Base-by-base conservation (phyloP, 2,888 invertebrate species). In the Drosophila tanythrix region DNA sequence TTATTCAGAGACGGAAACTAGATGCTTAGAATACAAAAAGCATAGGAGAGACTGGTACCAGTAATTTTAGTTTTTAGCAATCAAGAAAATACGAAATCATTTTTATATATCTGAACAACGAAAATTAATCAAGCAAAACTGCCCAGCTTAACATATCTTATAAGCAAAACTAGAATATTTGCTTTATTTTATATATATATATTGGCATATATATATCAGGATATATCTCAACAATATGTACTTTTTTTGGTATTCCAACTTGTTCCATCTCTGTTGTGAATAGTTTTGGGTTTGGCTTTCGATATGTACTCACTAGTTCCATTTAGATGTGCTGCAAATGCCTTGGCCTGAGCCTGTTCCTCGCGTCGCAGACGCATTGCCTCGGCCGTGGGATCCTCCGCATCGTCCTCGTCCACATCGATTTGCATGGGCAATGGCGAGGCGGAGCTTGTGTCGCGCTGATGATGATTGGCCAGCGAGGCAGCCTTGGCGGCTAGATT, bases 261-360 rank as follows among this genome's bases (percentile, higher is more conserved):
- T 27, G 69, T 66, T 83, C 73, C 86, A 75, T 56, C 53, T 57
- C 53, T 27, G 59, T 33, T 21, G 11, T 15, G 3, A 10, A 3
- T 29, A 3, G 11, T 18, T 40, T 31, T 29, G 4, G 13, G 33
- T 84, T 84, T 85, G 86, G 88, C 69, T 86, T 84, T 91, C 92
- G 93, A 93, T 93, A 93, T 93, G 93, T 93, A 94, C 95, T 94
- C 93, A 95, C 95, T 95, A 89, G 95, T 94, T 91, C 95, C 95
- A 90, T 95, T 95, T 55, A 95, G 92, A 92, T 95, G 95, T 55
- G 95, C 94, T 35, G 94, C 94, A 65, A 93, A 93, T 57, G 94
- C 94, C 78, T 94, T 94, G 63, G 91, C 86, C 70, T 92, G 92
- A 1, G 92, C 92, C 72, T 90, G 89, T 18, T 89, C 83, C 74